Evolutionary conservation across 2,797 vertebrate genomes (phyloP).

Genomic region (Typhlichthys eigenmanni): DNA sequence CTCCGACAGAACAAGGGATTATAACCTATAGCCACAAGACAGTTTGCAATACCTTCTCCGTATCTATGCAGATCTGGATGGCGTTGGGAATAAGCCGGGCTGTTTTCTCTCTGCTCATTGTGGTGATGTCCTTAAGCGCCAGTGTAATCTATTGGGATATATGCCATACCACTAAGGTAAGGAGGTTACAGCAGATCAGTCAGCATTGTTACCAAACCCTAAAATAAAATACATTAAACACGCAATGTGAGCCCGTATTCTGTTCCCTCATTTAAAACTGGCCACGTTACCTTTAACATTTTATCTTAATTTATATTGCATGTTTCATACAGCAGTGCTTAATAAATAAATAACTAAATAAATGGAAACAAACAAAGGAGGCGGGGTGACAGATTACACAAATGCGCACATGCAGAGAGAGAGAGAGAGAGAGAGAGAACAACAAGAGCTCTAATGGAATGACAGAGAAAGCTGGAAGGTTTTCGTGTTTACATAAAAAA

Average conservation of each 20-base stretch:
- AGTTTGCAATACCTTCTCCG: conserved; percentile 82
- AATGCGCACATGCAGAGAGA: neutral
- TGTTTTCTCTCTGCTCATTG: conserved; percentile 91
- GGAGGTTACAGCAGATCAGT: conserved; percentile 6
- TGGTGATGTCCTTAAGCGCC: conserved; percentile 83
- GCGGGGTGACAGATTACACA: neutral
- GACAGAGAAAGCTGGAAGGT: too few species aligned
- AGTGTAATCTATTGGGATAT: conserved; percentile 80
- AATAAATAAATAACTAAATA: neutral
- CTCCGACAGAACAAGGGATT: neutral
- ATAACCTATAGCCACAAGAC: neutral
- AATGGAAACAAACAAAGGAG: neutral
- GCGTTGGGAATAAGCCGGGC: conserved; percentile 93
- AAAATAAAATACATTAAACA: neutral
- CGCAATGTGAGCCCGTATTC: too few species aligned
- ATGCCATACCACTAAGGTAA: conserved; percentile 7
- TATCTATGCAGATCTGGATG: conserved; percentile 86
- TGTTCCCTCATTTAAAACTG: neutral
- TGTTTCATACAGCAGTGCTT: too few species aligned
- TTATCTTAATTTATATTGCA: too few species aligned
- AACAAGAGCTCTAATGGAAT: too few species aligned
- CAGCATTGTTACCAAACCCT: neutral
- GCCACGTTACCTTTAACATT: neutral
- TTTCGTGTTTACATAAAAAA: too few species aligned
- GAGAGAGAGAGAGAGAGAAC: neutral